Conservation (phyloP, 2,888 invertebrate species). For the Rhodophaea formosa region DNA sequence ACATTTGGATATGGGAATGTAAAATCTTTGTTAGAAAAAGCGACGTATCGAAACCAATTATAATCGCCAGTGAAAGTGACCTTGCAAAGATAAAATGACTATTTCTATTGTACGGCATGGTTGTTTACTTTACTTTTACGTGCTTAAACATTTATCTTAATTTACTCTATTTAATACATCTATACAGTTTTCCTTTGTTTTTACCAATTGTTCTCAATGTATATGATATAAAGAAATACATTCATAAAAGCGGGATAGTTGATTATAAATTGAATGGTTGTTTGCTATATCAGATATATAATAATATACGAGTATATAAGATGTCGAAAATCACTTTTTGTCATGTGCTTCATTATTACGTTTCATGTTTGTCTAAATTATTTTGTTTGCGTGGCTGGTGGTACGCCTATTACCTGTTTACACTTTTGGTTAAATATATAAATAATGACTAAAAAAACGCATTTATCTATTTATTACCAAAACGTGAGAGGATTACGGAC, state of each 20-base stretch:
- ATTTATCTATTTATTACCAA: background rate
- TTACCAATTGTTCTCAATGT: no score
- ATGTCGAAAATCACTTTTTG: no score
- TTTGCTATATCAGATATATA: no score
- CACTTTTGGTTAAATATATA: background rate
- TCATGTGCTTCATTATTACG: no score
- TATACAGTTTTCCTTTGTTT: no score
- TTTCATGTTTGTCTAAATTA: background rate
- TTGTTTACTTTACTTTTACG: background rate
- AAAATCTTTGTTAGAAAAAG: no score
- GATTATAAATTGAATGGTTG: no score
- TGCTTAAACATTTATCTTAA: background rate
- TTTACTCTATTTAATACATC: no score
- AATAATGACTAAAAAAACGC: background rate
- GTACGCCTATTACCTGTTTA: background rate
- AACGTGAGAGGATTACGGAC: conserved; percentile 2
- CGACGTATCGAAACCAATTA: background rate
- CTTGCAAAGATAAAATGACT: conserved; percentile 3
- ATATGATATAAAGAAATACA: no score
- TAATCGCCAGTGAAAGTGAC: background rate
- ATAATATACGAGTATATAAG: background rate
- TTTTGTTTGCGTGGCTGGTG: background rate
- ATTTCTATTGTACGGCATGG: background rate
- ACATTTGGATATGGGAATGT: no score
- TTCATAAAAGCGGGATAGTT: no score